Evolutionary conservation across 2,888 invertebrate genomes (phyloP), one percentile per base, ranked within the genome.

Genomic region (Rosalia funebris): DNA sequence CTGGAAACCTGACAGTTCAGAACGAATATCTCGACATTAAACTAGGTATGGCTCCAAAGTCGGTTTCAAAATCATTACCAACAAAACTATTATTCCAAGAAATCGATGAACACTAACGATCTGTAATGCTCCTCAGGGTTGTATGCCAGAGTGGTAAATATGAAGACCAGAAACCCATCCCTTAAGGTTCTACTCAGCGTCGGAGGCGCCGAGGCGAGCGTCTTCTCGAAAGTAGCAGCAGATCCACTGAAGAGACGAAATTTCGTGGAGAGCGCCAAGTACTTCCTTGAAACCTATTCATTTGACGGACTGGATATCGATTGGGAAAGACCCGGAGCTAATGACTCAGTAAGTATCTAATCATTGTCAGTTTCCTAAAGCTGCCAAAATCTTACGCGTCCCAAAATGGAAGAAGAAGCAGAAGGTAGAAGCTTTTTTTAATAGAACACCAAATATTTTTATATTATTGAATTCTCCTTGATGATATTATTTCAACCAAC

Each of bases 261-360:
- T 14, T 46, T 63, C 17, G 37, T 60, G 31, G 11, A 34, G 7
- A 57, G 58, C 12, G 9, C 57, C 1, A 32, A 37, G n/a, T 11
- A 39, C 12, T 61, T 48, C 9, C 19, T 60, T 3, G n/a, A 47
- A 45, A 60, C 54, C 12, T 61, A 48, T 32, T 50, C 41, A 1
- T 63, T 61, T 19, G 58, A 63, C 45, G 63, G 63, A n/a, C 15
- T 63, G 20, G 63, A 63, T 20, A 32, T 63, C 9, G 63, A 63
- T 31, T 63, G 63, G 63, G 63, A 63, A 41, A 44, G 20, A 39
- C 63, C 63, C 7, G 4, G 1, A 15, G 17, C 46, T 5, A 19
- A 31, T 12, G 60, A 63, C 11, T 31, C 46, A 11, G 63, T 60
- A 46, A 11, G 42, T 41, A 52, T 11, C n/a, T 25, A n/a, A 25